These are phyloP conservation scores for Spizella passerina DNA, from an alignment of 2,797 vertebrate genomes.

Conservation along the genomic window DNA sequence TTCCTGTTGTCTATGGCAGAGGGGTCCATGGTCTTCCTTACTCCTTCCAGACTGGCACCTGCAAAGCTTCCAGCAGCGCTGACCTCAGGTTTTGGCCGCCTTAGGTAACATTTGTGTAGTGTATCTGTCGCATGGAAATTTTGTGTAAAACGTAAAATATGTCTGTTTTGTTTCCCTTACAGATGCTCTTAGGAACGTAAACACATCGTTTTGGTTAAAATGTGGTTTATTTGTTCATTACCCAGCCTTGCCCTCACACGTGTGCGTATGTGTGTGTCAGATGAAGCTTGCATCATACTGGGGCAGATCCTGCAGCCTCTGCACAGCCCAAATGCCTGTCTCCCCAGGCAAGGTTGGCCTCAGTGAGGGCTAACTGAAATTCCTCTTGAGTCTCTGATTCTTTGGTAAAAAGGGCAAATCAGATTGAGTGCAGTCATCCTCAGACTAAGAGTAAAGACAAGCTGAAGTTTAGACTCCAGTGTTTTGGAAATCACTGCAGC, in stretches of 20 bases:
- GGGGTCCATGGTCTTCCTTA: not conserved
- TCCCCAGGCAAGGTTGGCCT: not conserved
- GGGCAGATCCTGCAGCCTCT: not conserved
- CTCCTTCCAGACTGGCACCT: not conserved
- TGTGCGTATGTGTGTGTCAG: not conserved
- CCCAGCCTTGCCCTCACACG: not conserved
- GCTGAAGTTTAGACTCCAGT: not conserved
- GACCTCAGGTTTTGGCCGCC: not conserved
- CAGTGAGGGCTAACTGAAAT: not conserved
- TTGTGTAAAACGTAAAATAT: slow-evolving; percentile 28
- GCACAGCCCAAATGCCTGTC: not conserved
- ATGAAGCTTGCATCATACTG: not conserved
- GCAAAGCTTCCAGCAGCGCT: not conserved
- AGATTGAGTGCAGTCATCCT: not conserved
- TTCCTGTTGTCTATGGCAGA: not conserved
- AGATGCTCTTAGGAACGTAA: slow-evolving; percentile 60
- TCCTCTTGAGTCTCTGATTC: not conserved
- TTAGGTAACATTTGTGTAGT: slow-evolving; percentile 4
- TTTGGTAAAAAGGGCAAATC: not conserved
- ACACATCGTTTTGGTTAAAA: slow-evolving; percentile 61
- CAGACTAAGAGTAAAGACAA: not conserved
- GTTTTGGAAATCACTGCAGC: not conserved
- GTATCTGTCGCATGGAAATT: slow-evolving; percentile 43
- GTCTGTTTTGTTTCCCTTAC: slow-evolving; percentile 57
- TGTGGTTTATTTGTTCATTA: slow-evolving; percentile 29